Evolutionary conservation across 1,140 invertebrate species (phyloP).

Genomic region (Drosophila littoralis): DNA sequence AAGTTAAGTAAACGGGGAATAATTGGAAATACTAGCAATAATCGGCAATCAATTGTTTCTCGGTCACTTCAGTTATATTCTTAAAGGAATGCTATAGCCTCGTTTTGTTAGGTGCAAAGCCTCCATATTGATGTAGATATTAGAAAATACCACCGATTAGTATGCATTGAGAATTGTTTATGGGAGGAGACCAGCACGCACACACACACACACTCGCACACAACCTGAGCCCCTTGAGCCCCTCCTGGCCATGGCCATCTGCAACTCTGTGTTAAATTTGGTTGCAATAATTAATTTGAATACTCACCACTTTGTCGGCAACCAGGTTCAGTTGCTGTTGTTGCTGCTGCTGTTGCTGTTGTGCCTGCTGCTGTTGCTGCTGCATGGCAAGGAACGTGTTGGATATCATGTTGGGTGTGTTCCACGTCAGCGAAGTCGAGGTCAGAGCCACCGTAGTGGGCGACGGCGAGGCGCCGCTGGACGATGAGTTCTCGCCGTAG

Average conservation of each 20-base stretch:
- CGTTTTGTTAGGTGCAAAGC: not conserved
- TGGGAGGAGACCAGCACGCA: not conserved
- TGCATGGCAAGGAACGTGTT: constrained; percentile 83
- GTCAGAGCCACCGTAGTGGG: constrained; percentile 78
- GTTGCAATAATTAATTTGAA: constrained; percentile 8
- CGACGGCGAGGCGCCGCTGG: constrained; percentile 78
- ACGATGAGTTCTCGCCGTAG: constrained; percentile 82
- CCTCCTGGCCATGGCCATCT: constrained; percentile 15
- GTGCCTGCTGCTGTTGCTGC: constrained; percentile 78
- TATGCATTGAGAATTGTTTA: constrained; percentile 3
- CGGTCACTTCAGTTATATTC: not conserved
- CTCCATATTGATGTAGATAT: not conserved
- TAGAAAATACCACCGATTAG: constrained; percentile 10
- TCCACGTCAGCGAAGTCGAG: constrained; percentile 78
- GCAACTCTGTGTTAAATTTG: constrained; percentile 35
- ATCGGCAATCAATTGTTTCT: not conserved
- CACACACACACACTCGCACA: constrained; percentile 1
- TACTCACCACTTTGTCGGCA: constrained; percentile 83
- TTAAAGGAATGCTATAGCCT: not conserved
- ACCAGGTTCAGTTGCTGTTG: constrained; percentile 78
- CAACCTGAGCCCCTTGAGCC: constrained; percentile 33
- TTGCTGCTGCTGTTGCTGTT: constrained; percentile 71
- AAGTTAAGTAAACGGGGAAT: not conserved
- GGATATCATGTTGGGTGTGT: constrained; percentile 80
- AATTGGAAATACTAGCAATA: not conserved